Percentiles rank a stretch among this genome's conserved stretches.
Conservation (phyloP, 2,888 invertebrate genomes). For the Lasioglossum oenotherae region DNA sequence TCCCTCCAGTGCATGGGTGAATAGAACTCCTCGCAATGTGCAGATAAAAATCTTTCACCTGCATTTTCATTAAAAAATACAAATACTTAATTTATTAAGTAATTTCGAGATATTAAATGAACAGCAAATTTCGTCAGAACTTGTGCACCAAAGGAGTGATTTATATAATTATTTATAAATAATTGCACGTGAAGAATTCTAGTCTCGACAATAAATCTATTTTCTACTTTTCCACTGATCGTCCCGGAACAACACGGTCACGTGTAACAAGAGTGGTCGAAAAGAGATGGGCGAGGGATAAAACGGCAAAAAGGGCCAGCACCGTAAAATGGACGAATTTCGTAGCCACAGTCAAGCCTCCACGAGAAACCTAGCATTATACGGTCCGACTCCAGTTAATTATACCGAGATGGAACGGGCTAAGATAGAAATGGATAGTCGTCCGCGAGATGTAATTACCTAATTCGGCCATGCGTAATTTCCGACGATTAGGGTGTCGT, state of each 20-base stretch:
- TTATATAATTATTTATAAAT: background rate
- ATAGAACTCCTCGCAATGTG: too few species aligned
- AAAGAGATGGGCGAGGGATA: background rate
- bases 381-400: constrained; percentile 65
- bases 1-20: too few species aligned
- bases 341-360: constrained; percentile 1
- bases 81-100: background rate
- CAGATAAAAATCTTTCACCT: too few species aligned
- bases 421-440: constrained; percentile 65
- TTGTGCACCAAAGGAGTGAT: background rate
- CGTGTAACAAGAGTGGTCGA: background rate
- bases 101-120: background rate
- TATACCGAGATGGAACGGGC: constrained; percentile 68
- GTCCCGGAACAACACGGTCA: background rate
- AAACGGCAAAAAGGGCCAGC: background rate
- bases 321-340: background rate
- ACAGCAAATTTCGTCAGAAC: background rate
- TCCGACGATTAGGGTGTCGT: constrained; percentile 74
- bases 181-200: background rate
- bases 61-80: too few species aligned
- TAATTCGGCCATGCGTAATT: constrained; percentile 75
- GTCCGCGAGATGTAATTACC: constrained; percentile 67
- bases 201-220: background rate
- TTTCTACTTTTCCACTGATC: background rate
- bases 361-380: constrained; percentile 5